phyloP scores from a whole-genome alignment of 2,113 vertebrate genomes.

The Gavialis gangeticus region DNA sequence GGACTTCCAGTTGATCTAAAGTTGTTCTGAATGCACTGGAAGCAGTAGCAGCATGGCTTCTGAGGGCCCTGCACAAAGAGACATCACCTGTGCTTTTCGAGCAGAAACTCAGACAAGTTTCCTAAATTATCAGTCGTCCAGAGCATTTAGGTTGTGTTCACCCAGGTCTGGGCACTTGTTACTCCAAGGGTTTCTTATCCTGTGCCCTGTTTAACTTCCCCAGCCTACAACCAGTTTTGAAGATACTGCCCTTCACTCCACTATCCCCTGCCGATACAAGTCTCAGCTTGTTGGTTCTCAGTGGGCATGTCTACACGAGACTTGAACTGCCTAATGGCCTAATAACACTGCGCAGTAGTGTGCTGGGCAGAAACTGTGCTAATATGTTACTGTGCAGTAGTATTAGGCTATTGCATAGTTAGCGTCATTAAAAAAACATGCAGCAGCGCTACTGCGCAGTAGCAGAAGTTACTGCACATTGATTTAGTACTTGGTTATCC shows the following conservation, averaged over 20 bases:
- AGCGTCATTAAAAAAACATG: too few relatives aligned
- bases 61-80: fast-evolving
- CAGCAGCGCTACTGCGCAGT: too few relatives aligned
- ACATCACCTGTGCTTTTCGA: fast-evolving
- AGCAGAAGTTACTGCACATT: too few relatives aligned
- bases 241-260: background rate
- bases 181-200: background rate
- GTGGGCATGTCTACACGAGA: background rate
- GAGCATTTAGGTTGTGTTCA: fast-evolving
- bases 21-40: fast-evolving
- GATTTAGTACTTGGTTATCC: too few relatives aligned
- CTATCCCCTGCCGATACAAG: background rate
- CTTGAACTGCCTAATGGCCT: too few relatives aligned
- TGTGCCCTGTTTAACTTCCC: background rate
- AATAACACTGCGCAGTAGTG: too few relatives aligned
- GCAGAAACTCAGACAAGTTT: background rate
- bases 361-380: too few relatives aligned
- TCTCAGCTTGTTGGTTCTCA: background rate
- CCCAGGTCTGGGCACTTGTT: background rate
- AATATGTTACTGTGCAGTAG: too few relatives aligned
- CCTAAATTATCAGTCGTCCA: background rate
- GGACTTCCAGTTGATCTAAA: background rate
- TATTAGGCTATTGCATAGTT: too few relatives aligned
- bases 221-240: background rate
- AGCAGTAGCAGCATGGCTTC: fast-evolving